phyloP scores from a whole-genome alignment of 2,113 vertebrate species.

The Narcine bancroftii region DNA sequence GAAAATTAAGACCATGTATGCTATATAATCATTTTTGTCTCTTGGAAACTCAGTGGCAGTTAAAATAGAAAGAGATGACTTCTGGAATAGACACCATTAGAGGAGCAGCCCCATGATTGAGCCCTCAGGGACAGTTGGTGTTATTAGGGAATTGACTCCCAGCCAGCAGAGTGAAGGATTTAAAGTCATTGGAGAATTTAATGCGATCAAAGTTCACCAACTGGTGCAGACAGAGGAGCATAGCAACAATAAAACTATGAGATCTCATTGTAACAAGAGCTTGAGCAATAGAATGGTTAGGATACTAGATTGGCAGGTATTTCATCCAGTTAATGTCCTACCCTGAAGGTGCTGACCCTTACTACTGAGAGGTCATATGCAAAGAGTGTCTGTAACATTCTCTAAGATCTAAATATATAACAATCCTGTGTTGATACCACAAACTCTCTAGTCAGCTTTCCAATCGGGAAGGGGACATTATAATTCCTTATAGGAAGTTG shows the following conservation, averaged over 20 bases:
- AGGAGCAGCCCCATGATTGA: neutral
- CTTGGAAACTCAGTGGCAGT: neutral
- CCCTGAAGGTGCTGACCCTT: too few relatives aligned
- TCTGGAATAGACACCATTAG: neutral
- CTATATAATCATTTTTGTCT: too few relatives aligned
- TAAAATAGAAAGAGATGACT: neutral
- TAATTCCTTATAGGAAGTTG: neutral
- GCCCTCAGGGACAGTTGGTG: neutral
- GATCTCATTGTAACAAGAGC: neutral
- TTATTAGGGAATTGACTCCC: slow-evolving; percentile 3
- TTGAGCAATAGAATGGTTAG: neutral
- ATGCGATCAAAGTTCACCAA: neutral
- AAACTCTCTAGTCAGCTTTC: too few relatives aligned
- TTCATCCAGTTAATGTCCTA: neutral
- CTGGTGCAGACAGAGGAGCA: too few relatives aligned
- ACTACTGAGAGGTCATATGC: neutral
- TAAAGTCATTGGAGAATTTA: neutral
- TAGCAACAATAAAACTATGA: neutral
- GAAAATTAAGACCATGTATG: neutral
- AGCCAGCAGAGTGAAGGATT: neutral
- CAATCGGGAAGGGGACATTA: too few relatives aligned
- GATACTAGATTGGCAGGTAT: neutral
- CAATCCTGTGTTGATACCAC: too few relatives aligned
- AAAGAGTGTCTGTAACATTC: neutral
- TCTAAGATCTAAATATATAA: neutral